phyloP scores from a whole-genome alignment of 2,888 invertebrate genomes.

The Cryptocheilus praepositus region DNA sequence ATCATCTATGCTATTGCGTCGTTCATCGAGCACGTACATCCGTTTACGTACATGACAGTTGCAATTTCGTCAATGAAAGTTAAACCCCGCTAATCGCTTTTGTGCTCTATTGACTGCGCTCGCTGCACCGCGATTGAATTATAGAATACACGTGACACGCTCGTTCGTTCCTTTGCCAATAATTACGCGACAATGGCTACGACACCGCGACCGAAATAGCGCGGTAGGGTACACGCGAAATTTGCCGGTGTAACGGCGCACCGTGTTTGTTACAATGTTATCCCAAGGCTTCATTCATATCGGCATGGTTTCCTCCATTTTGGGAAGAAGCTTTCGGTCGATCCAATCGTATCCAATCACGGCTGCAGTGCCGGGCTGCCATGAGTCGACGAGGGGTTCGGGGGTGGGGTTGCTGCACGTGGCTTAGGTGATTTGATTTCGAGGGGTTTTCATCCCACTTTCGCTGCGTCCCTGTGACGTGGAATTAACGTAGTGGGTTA shows the following conservation, averaged over 20 bases:
- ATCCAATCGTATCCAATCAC: conserved; percentile 64
- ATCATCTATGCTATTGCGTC: conserved; percentile 40
- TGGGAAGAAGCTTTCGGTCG: conserved; percentile 56
- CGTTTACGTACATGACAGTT: conserved; percentile 45
- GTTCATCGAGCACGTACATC: conserved; percentile 40
- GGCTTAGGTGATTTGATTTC: conserved; percentile 73
- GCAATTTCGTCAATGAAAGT: conserved; percentile 26
- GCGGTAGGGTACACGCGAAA: no score
- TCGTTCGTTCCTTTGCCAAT: no score
- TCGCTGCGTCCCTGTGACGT: conserved; percentile 37
- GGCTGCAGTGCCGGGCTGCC: conserved; percentile 11
- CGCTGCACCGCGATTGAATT: no score
- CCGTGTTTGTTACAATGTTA: no score
- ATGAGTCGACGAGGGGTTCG: conserved; percentile 29
- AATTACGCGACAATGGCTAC: no score
- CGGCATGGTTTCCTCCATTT: conserved; percentile 62
- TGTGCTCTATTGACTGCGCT: no score
- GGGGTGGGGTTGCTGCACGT: conserved; percentile 57
- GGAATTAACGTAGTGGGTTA: conserved; percentile 37
- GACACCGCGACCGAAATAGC: no score
- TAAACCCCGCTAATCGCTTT: no score
- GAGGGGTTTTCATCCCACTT: conserved; percentile 68
- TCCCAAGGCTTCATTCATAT: background rate
- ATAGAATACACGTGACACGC: no score
- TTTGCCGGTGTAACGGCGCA: no score